phyloP scores from a whole-genome alignment of 1,140 invertebrate species.

The Drosophila santomea region DNA sequence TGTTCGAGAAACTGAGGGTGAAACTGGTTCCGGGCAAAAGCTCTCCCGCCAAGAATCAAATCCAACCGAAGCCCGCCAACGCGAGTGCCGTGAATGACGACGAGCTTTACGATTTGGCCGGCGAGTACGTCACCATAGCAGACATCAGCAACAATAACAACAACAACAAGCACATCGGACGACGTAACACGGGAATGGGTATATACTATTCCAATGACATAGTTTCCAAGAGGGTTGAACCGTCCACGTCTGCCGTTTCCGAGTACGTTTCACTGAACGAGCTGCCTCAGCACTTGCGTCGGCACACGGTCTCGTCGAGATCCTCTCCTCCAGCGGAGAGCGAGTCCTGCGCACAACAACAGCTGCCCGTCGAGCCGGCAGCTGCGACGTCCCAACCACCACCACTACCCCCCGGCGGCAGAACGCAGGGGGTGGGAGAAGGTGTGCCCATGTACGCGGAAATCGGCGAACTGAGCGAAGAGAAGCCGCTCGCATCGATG shows the following conservation, averaged over 20 bases:
- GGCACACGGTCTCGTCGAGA: constrained; percentile 81
- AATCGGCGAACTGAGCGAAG: constrained; percentile 79
- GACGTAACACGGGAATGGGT: constrained; percentile 66
- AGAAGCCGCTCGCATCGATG: constrained; percentile 61
- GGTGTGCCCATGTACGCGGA: constrained; percentile 80
- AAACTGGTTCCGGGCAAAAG: constrained; percentile 86
- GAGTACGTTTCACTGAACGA: constrained; percentile 93
- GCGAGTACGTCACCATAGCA: constrained; percentile 93
- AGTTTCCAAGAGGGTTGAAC: constrained; percentile 85
- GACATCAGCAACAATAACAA: constrained; percentile 91
- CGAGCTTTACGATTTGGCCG: constrained; percentile 87
- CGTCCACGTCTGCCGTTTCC: constrained; percentile 85
- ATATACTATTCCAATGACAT: constrained; percentile 87
- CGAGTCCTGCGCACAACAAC: constrained; percentile 61
- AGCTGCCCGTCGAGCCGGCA: constrained; percentile 15
- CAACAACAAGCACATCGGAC: constrained; percentile 53
- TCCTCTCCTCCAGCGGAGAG: constrained; percentile 22
- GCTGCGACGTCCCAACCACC: constrained; percentile 34
- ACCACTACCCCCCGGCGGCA: constrained; percentile 8
- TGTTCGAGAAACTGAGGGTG: constrained; percentile 88
- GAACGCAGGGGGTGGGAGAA: constrained; percentile 11
- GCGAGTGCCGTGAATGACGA: constrained; percentile 73
- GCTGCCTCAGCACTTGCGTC: constrained; percentile 88
- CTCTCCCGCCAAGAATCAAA: constrained; percentile 85
- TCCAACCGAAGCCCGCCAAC: constrained; percentile 49